Percentiles rank a stretch among this genome's conserved stretches.
Conservation (phyloP, 2,113 vertebrate species). For the Lonchura striata region DNA sequence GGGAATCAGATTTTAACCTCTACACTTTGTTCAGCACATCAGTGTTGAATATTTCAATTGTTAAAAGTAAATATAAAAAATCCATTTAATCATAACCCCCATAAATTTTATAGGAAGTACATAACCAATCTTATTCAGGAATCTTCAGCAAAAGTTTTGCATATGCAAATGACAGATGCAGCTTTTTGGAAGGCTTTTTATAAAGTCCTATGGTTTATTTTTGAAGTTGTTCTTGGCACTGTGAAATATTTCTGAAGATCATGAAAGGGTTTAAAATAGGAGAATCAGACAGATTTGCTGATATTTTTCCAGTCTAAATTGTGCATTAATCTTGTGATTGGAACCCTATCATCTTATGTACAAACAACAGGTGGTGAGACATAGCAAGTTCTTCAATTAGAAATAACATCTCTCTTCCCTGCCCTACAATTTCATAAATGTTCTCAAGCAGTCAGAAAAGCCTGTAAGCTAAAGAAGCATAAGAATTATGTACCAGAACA, state of each 20-base stretch:
- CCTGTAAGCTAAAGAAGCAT: not conserved
- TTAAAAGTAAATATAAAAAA: not conserved
- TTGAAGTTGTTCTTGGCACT: slow-evolving; percentile 37
- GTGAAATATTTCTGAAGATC: slow-evolving; percentile 34
- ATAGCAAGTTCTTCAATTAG: slow-evolving; percentile 40
- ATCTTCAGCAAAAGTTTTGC: not conserved
- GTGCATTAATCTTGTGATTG: slow-evolving; percentile 37
- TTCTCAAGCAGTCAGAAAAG: slow-evolving; percentile 7
- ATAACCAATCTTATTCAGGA: not conserved
- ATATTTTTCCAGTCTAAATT: slow-evolving; percentile 42
- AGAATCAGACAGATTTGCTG: slow-evolving; percentile 47
- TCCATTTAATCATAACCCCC: not conserved
- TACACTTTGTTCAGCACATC: not conserved
- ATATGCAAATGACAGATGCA: slow-evolving; percentile 22
- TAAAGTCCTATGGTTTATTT: not conserved
- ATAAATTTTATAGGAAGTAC: not conserved
- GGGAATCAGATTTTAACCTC: not conserved
- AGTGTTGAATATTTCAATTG: not conserved
- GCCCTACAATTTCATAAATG: slow-evolving; percentile 34
- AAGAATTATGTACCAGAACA: slow-evolving; percentile 13
- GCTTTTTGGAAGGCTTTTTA: not conserved
- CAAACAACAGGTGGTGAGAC: slow-evolving; percentile 58
- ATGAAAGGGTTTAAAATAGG: slow-evolving; percentile 43
- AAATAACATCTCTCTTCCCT: slow-evolving; percentile 17
- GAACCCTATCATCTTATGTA: slow-evolving; percentile 38